Conservation (phyloP, 1,140 invertebrate genomes). For the Condylostylus longicornis region DNA sequence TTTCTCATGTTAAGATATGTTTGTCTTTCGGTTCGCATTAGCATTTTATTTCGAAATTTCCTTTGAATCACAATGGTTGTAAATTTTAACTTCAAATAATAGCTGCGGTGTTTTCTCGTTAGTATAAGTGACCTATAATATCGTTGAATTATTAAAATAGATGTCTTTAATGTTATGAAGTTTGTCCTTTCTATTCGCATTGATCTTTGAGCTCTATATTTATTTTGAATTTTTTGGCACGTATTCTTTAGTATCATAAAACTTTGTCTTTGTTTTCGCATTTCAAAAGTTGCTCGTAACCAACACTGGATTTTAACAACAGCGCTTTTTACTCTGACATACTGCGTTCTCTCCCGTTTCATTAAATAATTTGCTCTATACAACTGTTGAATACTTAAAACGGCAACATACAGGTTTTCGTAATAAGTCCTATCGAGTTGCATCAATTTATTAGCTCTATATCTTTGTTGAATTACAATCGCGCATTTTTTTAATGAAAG, state of each 20-base stretch:
- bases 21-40: conserved; percentile 15
- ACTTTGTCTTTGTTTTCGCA: conserved; percentile 9
- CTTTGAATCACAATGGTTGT: conserved; percentile 24
- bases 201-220: conserved; percentile 9
- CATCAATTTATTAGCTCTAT: conserved; percentile 29
- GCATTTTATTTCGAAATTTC: conserved; percentile 14
- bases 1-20: conserved; percentile 18
- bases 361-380: conserved; percentile 24
- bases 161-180: conserved; percentile 10
- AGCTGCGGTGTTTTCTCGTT: conserved; percentile 14
- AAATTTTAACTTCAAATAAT: conserved; percentile 15
- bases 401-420: conserved; percentile 17
- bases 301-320: conserved; percentile 17
- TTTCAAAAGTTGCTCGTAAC: background rate
- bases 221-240: conserved; percentile 14
- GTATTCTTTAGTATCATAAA: background rate
- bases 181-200: conserved; percentile 12
- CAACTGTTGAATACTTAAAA: conserved; percentile 29
- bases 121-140: conserved; percentile 18
- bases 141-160: conserved; percentile 16
- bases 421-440: conserved; percentile 21
- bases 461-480: conserved; percentile 15
- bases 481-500: conserved; percentile 1
- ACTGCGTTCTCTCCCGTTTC: too few relatives aligned
- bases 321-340: too few relatives aligned